Evolutionary conservation across 2,797 vertebrate genomes (phyloP).

Genomic region (Propithecus deckenii): DNA sequence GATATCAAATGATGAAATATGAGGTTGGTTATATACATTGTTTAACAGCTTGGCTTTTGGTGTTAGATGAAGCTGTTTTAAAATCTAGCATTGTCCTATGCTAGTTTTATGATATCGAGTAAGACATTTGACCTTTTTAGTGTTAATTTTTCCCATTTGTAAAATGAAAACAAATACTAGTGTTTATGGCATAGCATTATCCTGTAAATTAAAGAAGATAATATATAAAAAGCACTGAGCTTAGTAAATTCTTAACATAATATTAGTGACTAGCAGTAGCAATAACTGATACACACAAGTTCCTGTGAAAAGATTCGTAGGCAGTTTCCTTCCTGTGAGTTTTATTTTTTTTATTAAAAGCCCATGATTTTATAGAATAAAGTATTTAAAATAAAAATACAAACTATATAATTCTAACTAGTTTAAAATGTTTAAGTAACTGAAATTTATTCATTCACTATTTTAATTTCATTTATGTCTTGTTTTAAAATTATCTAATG

Average conservation of each 20-base stretch:
- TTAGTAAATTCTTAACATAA: not conserved
- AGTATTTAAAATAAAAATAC: not conserved
- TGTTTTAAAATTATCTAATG: not conserved
- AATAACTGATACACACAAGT: not conserved
- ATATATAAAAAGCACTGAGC: not conserved
- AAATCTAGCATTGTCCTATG: not conserved
- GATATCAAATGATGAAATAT: not conserved
- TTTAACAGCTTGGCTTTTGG: not conserved
- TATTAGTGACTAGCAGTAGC: not conserved
- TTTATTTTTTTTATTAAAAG: not conserved
- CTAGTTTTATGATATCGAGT: not conserved
- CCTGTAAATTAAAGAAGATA: not conserved
- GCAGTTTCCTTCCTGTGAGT: not conserved
- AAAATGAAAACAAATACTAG: slow-evolving; percentile 14
- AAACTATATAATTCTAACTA: not conserved
- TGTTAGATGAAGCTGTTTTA: not conserved
- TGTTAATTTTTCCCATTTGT: not conserved
- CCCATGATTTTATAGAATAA: not conserved
- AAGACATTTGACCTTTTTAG: not conserved
- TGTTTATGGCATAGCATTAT: not conserved
- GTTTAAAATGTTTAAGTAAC: not conserved
- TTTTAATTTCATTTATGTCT: not conserved
- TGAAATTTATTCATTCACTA: not conserved
- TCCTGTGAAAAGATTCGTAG: not conserved
- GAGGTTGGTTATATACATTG: not conserved